Base-by-base conservation (phyloP, 2,113 vertebrate genomes). In the Podarcis raffonei region DNA sequence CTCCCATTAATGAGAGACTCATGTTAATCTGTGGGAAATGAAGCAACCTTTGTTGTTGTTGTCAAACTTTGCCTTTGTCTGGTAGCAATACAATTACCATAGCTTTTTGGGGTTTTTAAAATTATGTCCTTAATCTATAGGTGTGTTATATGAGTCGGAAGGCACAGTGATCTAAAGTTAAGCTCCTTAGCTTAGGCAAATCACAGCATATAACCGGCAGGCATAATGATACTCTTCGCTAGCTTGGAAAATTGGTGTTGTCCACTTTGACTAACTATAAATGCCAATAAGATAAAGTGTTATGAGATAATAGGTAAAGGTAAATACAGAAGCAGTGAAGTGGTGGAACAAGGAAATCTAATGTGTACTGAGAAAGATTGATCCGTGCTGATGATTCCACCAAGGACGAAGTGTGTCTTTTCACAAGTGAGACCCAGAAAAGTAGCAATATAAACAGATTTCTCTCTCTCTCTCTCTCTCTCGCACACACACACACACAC, bases 221-320 rank as follows among this genome's bases (percentile, higher is more conserved):
- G 72, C n/a, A 83, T 27, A 68, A 68, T 83, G 87, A 77, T 83
- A 68, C 81, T 83, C 87, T 88, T 88, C n/a, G 39, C 39, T 88
- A 83, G 87, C 87, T 83, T 77, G 87, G 81, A 77, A 88, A 88
- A 88, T 88, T 83, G 59, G 72, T 77, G 87, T 88, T 15, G 23
- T 77, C 87, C 81, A 83, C 87, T 68, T 83, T 81, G 87, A 35
- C 72, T 88, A 77, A 88, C 81, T 83, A 88, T 88, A 88, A 83
- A 83, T 83, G 87, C 87, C 81, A 88, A 77, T 83, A 88, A 88
- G 87, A 83, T 83, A 77, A 77, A 88, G 81, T 88, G 39, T 83
- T 75, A 37, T 68, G 59, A 30, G 37, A 78, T 88, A 57, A 35
- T 76, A 15, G 39, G 59, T 53, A 68, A 77, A 77, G 72, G 72